Percentiles rank a stretch among this genome's conserved stretches.
phyloP scores from a whole-genome alignment of 2,797 vertebrate genomes.

The Chaenodraco wilsoni region DNA sequence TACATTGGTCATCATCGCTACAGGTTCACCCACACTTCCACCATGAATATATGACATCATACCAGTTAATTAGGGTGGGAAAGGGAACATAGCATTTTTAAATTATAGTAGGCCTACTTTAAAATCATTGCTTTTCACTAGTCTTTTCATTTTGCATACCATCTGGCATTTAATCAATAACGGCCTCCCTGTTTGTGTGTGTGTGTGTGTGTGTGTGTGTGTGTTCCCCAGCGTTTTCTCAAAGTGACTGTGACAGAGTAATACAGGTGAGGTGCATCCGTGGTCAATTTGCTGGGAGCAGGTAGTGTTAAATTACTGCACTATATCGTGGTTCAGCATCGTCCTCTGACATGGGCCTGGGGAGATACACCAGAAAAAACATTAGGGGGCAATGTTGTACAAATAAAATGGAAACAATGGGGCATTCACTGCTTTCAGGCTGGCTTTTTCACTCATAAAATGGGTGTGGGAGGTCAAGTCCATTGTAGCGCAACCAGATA shows the following conservation, averaged over 20 bases:
- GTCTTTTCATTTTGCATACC: background rate
- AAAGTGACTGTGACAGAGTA: constrained; percentile 75
- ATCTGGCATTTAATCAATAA: constrained; percentile 11
- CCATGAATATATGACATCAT: background rate
- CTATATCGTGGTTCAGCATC: constrained; percentile 53
- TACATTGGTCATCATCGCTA: background rate
- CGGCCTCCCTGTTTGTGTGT: constrained; percentile 10
- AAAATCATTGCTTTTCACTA: constrained; percentile 8
- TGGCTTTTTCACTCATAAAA: constrained; percentile 31
- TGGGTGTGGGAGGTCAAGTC: constrained; percentile 62
- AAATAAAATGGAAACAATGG: constrained; percentile 52
- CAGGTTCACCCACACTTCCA: background rate
- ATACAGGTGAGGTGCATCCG: constrained; percentile 64
- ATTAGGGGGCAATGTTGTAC: constrained; percentile 83
- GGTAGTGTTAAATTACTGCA: constrained; percentile 69
- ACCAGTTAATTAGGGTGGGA: background rate
- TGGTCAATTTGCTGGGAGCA: constrained; percentile 66
- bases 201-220: no score
- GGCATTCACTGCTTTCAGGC: constrained; percentile 21
- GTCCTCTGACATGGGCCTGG: constrained; percentile 53
- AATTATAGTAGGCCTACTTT: background rate
- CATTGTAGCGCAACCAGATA: constrained; percentile 48
- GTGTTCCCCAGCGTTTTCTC: constrained; percentile 40
- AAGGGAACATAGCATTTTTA: background rate
- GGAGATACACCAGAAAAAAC: constrained; percentile 54